Evolutionary conservation across 2,113 vertebrate species (phyloP).

Genomic region (Geococcyx californianus): DNA sequence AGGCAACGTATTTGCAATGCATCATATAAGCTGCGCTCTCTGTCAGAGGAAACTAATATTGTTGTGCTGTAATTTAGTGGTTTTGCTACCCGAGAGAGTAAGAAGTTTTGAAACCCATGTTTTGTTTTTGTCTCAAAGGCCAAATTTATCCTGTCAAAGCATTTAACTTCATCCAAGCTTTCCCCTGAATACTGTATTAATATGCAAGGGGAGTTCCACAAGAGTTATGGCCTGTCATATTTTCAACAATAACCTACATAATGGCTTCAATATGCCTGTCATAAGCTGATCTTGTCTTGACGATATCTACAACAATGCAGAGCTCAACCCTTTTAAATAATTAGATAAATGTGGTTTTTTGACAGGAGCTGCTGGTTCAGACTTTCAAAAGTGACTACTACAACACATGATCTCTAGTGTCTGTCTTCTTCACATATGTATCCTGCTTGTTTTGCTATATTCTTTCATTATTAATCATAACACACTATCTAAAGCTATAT

Average conservation of each 20-base stretch:
- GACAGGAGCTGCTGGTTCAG: conserved; percentile 5
- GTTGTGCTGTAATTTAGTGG: background rate
- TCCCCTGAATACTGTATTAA: conserved; percentile 29
- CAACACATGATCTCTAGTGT: background rate
- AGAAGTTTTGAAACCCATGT: background rate
- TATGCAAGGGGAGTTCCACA: conserved; percentile 32
- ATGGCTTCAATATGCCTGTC: conserved; percentile 52
- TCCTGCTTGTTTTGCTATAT: background rate
- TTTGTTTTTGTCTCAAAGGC: conserved; percentile 31
- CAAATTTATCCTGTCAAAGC: conserved; percentile 48
- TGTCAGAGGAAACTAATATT: conserved; percentile 16
- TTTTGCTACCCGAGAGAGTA: background rate
- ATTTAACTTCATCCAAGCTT: conserved; percentile 54
- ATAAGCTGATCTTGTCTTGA: conserved; percentile 42
- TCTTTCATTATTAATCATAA: background rate
- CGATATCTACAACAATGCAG: conserved; percentile 7
- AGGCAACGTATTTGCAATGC: background rate
- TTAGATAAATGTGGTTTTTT: conserved; percentile 50
- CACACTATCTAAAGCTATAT: background rate
- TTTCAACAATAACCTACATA: conserved; percentile 52
- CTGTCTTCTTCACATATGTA: background rate
- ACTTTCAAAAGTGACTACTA: background rate
- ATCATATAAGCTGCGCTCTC: background rate
- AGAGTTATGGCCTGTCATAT: conserved; percentile 60
- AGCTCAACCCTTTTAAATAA: conserved; percentile 47